Evolutionary conservation across 2,113 vertebrate genomes (phyloP).

Genomic region (Sinocyclocheilus grahami): DNA sequence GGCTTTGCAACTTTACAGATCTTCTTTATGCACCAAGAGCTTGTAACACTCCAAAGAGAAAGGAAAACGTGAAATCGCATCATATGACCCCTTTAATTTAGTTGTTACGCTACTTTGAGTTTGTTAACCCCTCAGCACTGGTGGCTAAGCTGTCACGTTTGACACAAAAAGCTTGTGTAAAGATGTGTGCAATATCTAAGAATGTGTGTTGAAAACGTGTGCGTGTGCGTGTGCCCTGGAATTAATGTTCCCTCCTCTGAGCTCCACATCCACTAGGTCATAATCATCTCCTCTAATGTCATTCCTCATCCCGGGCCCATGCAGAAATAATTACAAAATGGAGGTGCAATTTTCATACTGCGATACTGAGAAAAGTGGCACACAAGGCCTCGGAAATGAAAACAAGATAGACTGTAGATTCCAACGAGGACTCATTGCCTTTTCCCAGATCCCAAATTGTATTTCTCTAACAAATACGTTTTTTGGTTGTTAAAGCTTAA

Average conservation of each 20-base stretch:
- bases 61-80: no score
- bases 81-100: background rate
- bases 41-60: no score
- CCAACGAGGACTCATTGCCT: constrained; percentile 14
- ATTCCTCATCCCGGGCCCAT: constrained; percentile 32
- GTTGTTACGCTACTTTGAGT: background rate
- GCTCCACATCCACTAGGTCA: constrained; percentile 14
- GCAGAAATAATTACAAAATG: constrained; percentile 48
- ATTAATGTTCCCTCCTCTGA: constrained; percentile 25
- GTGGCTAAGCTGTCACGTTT: background rate
- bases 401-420: constrained; percentile 30
- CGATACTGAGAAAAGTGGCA: constrained; percentile 38
- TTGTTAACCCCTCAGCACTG: background rate
- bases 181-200: constrained; percentile 5
- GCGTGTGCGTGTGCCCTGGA: background rate
- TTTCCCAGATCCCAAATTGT: constrained; percentile 34
- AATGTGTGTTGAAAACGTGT: constrained; percentile 21
- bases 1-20: no score
- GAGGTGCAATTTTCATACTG: constrained; percentile 54
- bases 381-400: constrained; percentile 18
- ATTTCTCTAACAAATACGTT: constrained; percentile 15
- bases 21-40: no score
- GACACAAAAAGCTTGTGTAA: background rate
- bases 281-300: constrained; percentile 38
- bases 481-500: constrained; percentile 13